These are phyloP conservation scores for Drosophila arizonae DNA, from an alignment of 1,140 invertebrate genomes.

Conservation along the genomic window DNA sequence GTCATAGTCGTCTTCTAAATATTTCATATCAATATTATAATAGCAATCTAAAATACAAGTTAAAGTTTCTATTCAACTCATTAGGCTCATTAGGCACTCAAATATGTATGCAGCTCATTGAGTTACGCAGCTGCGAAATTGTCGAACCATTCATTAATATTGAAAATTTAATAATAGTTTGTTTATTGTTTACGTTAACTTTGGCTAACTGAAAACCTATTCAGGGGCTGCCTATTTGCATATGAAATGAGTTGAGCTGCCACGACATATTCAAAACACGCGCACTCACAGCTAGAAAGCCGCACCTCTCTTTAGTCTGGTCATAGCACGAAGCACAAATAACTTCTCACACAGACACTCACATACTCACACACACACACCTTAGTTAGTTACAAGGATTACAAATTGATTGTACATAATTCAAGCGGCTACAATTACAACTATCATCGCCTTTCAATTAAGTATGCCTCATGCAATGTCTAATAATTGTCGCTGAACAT, in stretches of 20 bases:
- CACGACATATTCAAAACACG: slow-evolving; percentile 8
- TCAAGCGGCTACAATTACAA: slow-evolving; percentile 26
- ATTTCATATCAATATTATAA: not conserved
- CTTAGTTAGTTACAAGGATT: slow-evolving; percentile 52
- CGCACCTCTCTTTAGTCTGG: slow-evolving; percentile 20
- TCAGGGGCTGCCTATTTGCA: slow-evolving; percentile 21
- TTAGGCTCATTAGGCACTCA: not conserved
- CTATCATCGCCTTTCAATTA: slow-evolving; percentile 37
- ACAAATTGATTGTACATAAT: slow-evolving; percentile 54
- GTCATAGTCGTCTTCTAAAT: too few relatives aligned
- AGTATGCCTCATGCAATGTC: slow-evolving; percentile 43
- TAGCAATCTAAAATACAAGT: too few relatives aligned
- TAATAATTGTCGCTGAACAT: slow-evolving; percentile 58
- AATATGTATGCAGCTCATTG: too few relatives aligned
- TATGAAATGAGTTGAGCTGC: slow-evolving; percentile 13
- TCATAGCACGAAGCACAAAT: slow-evolving; percentile 9
- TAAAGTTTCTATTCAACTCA: too few relatives aligned
- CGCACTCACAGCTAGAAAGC: slow-evolving; percentile 6
- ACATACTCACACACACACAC: slow-evolving; percentile 6
- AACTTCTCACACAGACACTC: slow-evolving; percentile 1
- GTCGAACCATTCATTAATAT: not conserved
- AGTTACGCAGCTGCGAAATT: too few relatives aligned
- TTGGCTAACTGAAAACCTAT: slow-evolving; percentile 8
- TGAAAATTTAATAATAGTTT: slow-evolving; percentile 8
- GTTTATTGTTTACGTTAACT: not conserved